Conservation (phyloP, 53 echinoderm and acorn worm species). For the Paracentrotus lividus region DNA sequence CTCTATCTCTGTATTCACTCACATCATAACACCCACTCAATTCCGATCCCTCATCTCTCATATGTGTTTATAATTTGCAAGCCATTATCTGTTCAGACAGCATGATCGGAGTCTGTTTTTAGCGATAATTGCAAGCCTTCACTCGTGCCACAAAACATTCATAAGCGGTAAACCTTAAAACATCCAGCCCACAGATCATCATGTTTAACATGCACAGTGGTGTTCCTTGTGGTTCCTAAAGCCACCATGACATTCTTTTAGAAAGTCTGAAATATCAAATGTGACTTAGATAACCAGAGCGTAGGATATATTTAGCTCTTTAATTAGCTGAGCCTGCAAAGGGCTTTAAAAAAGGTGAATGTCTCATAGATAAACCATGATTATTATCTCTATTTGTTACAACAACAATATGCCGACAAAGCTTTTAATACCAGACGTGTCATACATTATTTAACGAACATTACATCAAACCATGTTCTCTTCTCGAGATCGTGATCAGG, state of each 20-base stretch:
- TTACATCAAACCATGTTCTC: no score
- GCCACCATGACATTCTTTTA: not conserved
- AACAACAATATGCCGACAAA: not conserved
- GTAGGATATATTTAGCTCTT: not conserved
- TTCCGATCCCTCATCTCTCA: not conserved
- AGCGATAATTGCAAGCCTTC: conserved; percentile 23
- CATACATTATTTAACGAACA: not conserved
- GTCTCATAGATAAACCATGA: not conserved
- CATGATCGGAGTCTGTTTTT: conserved; percentile 9
- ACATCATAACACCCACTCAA: not conserved
- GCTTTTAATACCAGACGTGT: not conserved
- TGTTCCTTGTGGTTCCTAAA: conserved; percentile 4
- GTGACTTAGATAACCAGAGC: not conserved
- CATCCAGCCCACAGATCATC: not conserved
- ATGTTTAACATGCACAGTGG: not conserved
- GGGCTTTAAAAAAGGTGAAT: not conserved
- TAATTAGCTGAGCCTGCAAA: not conserved
- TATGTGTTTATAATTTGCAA: not conserved
- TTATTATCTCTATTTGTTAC: not conserved
- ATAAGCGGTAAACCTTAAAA: not conserved
- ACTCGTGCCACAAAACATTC: not conserved
- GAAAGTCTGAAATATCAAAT: conserved; percentile 21
- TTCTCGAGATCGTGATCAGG: no score
- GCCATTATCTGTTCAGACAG: not conserved
- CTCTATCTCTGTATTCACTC: not conserved